These are phyloP conservation scores for Gymnoscopelus braueri DNA, from an alignment of 2,797 vertebrate genomes.

Conservation along the genomic window DNA sequence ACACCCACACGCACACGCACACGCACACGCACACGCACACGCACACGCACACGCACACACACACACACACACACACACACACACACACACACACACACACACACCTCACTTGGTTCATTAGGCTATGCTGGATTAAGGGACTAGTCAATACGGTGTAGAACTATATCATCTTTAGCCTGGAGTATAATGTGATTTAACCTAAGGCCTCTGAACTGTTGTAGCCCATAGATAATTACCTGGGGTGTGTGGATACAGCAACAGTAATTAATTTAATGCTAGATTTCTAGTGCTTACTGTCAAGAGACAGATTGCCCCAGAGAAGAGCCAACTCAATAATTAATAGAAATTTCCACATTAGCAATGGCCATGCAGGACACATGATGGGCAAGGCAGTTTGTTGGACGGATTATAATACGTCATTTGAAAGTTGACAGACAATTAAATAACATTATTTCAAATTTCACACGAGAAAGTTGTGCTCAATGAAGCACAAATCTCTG, in stretches of 20 bases:
- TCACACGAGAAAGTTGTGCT: too few relatives aligned
- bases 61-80: conserved; percentile 10
- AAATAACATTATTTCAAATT: too few relatives aligned
- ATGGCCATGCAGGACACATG: conserved; percentile 10
- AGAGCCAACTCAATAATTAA: conserved; percentile 38
- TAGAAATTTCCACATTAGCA: conserved; percentile 18
- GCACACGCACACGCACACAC: neutral
- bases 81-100: neutral
- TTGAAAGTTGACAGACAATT: neutral
- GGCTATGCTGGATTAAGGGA: conserved; percentile 5
- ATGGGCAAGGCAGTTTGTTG: neutral
- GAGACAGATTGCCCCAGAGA: conserved; percentile 38
- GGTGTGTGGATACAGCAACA: conserved; percentile 10
- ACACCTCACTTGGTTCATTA: neutral
- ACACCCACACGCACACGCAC: too few relatives aligned
- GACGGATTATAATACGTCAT: conserved; percentile 15
- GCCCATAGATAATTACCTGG: conserved; percentile 8
- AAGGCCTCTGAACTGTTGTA: neutral
- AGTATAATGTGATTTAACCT: conserved; percentile 6
- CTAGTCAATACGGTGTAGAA: neutral
- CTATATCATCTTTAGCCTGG: conserved; percentile 3
- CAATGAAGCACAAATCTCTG: too few relatives aligned
- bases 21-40: neutral
- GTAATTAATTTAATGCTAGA: conserved; percentile 44
- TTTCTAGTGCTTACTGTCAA: conserved; percentile 36